Evolutionary conservation across 2,888 invertebrate genomes (phyloP).

Genomic region (Agonopterix arenella): DNA sequence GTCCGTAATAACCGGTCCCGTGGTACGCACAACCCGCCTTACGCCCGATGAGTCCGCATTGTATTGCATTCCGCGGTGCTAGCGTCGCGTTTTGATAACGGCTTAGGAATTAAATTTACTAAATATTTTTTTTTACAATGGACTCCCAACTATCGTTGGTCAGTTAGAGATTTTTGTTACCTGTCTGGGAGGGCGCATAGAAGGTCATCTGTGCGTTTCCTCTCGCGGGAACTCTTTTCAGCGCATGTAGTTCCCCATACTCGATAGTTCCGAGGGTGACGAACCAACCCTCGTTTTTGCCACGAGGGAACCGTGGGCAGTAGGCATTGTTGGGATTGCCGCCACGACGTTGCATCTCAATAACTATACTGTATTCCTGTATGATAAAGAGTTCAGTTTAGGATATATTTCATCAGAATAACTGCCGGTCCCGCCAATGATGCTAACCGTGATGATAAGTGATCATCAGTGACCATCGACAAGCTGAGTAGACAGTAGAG

Average conservation of each 20-base stretch:
- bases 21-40: too few species aligned
- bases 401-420: neutral
- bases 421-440: too few species aligned
- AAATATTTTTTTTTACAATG: too few species aligned
- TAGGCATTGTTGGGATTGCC: slow-evolving; percentile 79
- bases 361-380: slow-evolving; percentile 82
- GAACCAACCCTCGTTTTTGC: slow-evolving; percentile 98
- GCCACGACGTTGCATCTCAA: slow-evolving; percentile 75
- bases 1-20: too few species aligned
- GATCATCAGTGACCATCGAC: too few species aligned
- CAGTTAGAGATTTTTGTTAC: slow-evolving; percentile 24
- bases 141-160: neutral
- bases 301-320: slow-evolving; percentile 92
- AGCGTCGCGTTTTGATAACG: too few species aligned
- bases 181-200: slow-evolving; percentile 43
- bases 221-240: slow-evolving; percentile 83
- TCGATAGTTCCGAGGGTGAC: slow-evolving; percentile 86
- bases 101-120: too few species aligned
- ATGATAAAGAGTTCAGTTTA: neutral
- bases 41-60: too few species aligned
- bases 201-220: slow-evolving; percentile 55
- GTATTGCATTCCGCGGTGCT: too few species aligned
- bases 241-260: slow-evolving; percentile 84
- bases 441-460: too few species aligned
- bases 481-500: too few species aligned